phyloP scores from a whole-genome alignment of 2,113 vertebrate species.

The Siphamia tubifer region DNA sequence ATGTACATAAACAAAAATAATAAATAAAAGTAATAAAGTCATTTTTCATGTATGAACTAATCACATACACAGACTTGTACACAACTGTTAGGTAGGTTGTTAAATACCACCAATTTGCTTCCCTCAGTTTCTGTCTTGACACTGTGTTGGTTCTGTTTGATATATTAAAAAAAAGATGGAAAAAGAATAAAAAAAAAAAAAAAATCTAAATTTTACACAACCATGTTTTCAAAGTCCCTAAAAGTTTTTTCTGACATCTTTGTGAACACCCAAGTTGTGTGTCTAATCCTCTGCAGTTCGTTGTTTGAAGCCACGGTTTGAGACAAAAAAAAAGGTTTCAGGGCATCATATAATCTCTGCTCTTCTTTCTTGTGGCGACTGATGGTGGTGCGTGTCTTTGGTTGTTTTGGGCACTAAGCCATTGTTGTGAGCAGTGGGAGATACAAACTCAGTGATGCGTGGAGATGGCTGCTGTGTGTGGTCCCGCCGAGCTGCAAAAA shows the following conservation, averaged over 20 bases:
- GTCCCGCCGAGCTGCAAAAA: neutral
- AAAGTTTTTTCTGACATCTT: neutral
- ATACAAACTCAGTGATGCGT: slow-evolving; percentile 53
- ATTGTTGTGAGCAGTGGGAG: slow-evolving; percentile 57
- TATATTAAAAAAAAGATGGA: too few relatives aligned
- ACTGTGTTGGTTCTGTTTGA: too few relatives aligned
- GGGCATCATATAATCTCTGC: slow-evolving; percentile 33
- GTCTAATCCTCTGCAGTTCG: slow-evolving; percentile 24
- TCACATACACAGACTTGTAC: too few relatives aligned
- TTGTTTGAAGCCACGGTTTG: slow-evolving; percentile 1
- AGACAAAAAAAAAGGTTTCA: slow-evolving; percentile 30
- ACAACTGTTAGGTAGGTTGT: too few relatives aligned
- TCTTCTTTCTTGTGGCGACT: neutral
- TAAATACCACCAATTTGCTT: too few relatives aligned
- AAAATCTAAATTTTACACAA: neutral
- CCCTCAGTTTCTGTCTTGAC: too few relatives aligned
- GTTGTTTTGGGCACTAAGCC: slow-evolving; percentile 31
- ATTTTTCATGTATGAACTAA: neutral
- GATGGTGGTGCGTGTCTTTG: neutral
- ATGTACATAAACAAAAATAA: too few relatives aligned
- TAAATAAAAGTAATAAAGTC: too few relatives aligned
- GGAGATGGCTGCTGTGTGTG: slow-evolving; percentile 32
- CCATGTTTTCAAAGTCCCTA: neutral
- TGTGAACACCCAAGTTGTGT: neutral
- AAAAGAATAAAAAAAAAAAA: neutral